Evolutionary conservation across 2,113 vertebrate species (phyloP), one percentile per base, ranked within the genome.

Genomic region (Andinoacara biseriatus): DNA sequence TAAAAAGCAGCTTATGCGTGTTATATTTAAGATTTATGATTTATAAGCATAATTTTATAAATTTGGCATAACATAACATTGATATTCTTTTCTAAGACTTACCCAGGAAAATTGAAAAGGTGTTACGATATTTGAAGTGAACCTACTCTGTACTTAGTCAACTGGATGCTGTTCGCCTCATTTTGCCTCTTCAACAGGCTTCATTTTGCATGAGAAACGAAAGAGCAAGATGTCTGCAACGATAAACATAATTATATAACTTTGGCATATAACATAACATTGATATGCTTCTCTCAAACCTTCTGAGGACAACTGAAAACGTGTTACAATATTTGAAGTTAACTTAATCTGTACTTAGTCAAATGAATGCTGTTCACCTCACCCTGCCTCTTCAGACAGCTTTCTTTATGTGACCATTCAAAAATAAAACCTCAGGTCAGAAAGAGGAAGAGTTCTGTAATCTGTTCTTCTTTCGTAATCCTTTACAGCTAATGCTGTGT

Each of bases 361-460:
- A 46, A 35, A 57, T 15, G 46, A 63, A 43, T 9, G 56, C n/a
- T 9, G n/a, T 61, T 63, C 20, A 0, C 7, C 15, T 58, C 69
- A 1, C 7, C 5, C 15, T 26, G 49, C 13, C 13, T 3, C n/a
- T 18, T 72, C 9, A n/a, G 33, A 38, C 8, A n/a, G 52, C 43
- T 60, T 49, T 20, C 58, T 10, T 14, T 35, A 18, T 2, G 0
- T 14, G 35, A 33, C n/a, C 7, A 35, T 58, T 5, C 75, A 58
- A 22, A 5, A 54, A 10, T 9, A 3, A 40, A 35, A n/a, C 20
- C 31, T 33, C 13, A 9, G 56, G 24, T 24, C 22, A 49, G 60
- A 84, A 91, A 88, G 84, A 84, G 86, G 90, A 93, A 91, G 60
- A 40, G 13, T 13, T 65, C 1, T 11, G 0, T 3, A 14, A 54